Base-by-base conservation (phyloP, 1,140 invertebrate genomes). In the Mizuhopecten yessoensis region DNA sequence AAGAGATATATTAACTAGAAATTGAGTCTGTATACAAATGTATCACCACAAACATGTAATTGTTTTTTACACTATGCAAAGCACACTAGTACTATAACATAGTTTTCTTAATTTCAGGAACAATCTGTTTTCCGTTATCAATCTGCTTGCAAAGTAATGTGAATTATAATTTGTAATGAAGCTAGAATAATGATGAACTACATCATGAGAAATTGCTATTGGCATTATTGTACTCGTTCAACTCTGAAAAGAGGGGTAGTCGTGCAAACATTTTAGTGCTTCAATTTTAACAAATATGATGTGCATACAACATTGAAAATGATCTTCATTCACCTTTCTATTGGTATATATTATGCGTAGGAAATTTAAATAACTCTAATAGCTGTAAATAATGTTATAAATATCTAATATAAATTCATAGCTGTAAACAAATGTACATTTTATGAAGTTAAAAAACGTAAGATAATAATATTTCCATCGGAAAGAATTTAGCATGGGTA, bases 391-490 rank as follows among this genome's bases (percentile, higher is more conserved):
- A 75, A 75, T 0, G 23, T n/a, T n/a, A 75, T 75, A 75, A 75
- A 75, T 75, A 75, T 29, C 57, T 75, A 13, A 75, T n/a, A 75
- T 23, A 75, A 75, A 75, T 75, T 75, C 57, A 75, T 75, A 75
- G 3, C 29, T 75, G 5, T 29, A 75, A 29, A 29, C 57, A 75
- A 75, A 75, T 75, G 23, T 75, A 75, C 57, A 75, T 75, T 75
- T 75, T 17, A 75, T 75, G 23, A 75, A 75, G 57, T 75, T 29
- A 29, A 29, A 75, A 75, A 75, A n/a, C 23, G 5, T 75, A n/a
- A n/a, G 57, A 29, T 75, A 29, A 17, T 75, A 29, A 29, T n/a
- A 75, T 75, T 29, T 75, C 57, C n/a, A 75, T 29, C 57, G 57
- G 29, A 5, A 75, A 13, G 57, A 75, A 75, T 75, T 75, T 75